Evolutionary conservation across 2,797 vertebrate genomes (phyloP), one percentile per base, ranked within the genome.

Genomic region (Kryptopterus vitreolus): DNA sequence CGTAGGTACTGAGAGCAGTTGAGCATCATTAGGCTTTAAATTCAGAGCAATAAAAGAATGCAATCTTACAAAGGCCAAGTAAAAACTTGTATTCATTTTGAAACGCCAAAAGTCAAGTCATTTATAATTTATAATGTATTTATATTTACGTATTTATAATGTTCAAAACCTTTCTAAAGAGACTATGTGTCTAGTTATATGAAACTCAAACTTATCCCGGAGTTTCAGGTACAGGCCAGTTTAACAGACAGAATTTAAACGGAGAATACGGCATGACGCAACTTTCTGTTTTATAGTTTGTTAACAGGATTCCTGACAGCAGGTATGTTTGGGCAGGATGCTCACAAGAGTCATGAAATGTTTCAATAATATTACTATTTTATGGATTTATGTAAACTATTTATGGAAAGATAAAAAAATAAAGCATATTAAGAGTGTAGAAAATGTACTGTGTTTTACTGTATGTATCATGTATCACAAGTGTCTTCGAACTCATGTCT

Each of bases 261-360:
- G 18, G 50, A 59, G 52, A 53, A 43, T 46, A 50, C 52, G 55
- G 53, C 77, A 33, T 24, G 0, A 33, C 73, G 73, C 68, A 81
- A 81, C 61, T 50, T 77, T 80, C 65, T 62, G 35, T 73, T 76
- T 84, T 81, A 26, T 69, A 50, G 16, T n/a, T n/a, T n/a, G n/a
- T n/a, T n/a, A 70, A 29, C 24, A 31, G 16, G 16, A 5, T 52
- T 26, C 16, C 16, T 29, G 68, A 70, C 16, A 50, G 46, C 16
- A 50, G 16, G 24, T 43, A 50, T 69, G 43, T 48, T 69, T 48
- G 43, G 43, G 24, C 7, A 12, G 52, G 20, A 53, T 53, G 20
- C 52, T 53, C 20, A 22, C 38, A 22, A 29, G 24, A 29, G 57
- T 3, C 57, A 58, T 24, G n/a, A 58, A 58, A 58, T 58, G 26